Base-by-base conservation (phyloP, 1,140 invertebrate species). In the Melanaphis sacchari region DNA sequence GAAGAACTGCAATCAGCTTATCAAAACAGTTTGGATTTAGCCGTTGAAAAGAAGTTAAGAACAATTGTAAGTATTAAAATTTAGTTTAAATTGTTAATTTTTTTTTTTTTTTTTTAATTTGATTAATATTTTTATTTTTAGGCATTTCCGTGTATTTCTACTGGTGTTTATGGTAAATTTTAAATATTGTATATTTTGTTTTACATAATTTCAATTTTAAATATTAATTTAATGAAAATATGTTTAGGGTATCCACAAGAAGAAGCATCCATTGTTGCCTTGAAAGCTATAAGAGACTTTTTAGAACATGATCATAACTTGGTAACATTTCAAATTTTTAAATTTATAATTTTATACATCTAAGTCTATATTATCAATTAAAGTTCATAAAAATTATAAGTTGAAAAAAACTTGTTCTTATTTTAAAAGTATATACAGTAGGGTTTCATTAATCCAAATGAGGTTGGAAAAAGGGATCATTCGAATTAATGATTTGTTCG, bases 101-200 rank as follows among this genome's bases (percentile, higher is more conserved):
- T 76, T 18, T 36, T 76, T 43, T 46, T 8, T 40, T 40, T 40
- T 26, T 26, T 31, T 85, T 24, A 59, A n/a, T n/a, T 82, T 82
- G 6, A n/a, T 46, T 76, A 91, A 38, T 94, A 93, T 94, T n/a
- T 76, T 76, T 36, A 18, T 90, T 94, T 94, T 85, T 93, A 95
- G 94, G 96, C 98, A 66, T 98, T 98, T 95, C 98, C 98, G 38
- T 98, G 98, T 94, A 98, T 98, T 94, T 98, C 97, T 0, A 98
- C 98, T 90, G 98, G 98, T 26, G 96, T 98, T 93, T 98, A 98
- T 96, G 97, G 96, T 95, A 94, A 94, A 94, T 94, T 22, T 38
- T 24, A 76, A 7, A 26, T 38, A 52, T 36, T 93, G 7, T 49
- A 21, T 49, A 18, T 49, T 18, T 49, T 15, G 15, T 43, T 82